Evolutionary conservation across 2,113 vertebrate genomes (phyloP), one percentile per base, ranked within the genome.

Genomic region (Rhynchopsitta pachyrhyncha): DNA sequence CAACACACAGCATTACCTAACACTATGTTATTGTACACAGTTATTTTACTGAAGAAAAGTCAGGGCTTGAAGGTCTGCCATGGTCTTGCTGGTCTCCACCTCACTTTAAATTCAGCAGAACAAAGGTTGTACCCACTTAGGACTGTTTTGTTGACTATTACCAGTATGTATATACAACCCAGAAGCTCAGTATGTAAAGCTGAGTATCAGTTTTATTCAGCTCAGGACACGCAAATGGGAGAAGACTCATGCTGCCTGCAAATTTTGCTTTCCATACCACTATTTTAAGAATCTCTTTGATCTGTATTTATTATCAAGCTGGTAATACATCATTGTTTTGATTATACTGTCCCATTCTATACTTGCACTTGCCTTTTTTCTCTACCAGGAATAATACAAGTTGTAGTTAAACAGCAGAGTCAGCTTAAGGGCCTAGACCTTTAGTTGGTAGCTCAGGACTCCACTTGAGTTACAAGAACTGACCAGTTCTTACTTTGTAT

Each of bases 121-220:
- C 8, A 90, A 90, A 80, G 2, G 17, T 2, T 71, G 47, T 27
- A 35, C 11, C 25, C 0, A 0, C 41, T 62, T 74, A 73, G 6
- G 11, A 28, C 18, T 35, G 20, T 22, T 90, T 50, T 44, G 10
- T 62, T 69, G 18, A 67, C 70, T 47, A 27, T 27, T 76, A 0
- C 20, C 37, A 41, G 33, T 35, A 76, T 2, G 13, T 17, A 50
- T 7, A 33, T 2, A 27, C 19, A 87, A 87, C 15, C 4, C 52
- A 46, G 20, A 12, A 82, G 42, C 23, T 11, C 52, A 55, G 20
- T 22, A 69, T 0, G 0, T 47, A 46, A 82, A 60, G 27, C 0
- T 74, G 13, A 92, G 17, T 19, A 17, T 23, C 39, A 23, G 6
- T 81, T 85, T 62, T n/a, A 71, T 42, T 62, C 39, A 63, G 13